phyloP scores from a whole-genome alignment of 1,140 invertebrate genomes.

The Oncopeltus fasciatus region DNA sequence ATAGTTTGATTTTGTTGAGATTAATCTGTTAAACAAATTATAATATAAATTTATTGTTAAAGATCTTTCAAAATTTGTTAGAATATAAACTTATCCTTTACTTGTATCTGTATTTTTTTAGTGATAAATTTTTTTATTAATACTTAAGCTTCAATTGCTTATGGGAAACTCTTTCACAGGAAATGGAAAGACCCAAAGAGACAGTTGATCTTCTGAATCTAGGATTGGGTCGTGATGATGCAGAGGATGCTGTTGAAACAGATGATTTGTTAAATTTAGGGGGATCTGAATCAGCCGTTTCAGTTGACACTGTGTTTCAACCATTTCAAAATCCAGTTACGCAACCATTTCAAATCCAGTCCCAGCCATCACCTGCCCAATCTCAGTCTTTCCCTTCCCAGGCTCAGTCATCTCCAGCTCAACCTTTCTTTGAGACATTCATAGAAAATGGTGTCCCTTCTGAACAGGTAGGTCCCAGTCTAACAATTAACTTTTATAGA shows the following conservation, averaged over 20 bases:
- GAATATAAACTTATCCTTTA: too few relatives aligned
- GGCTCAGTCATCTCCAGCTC: neutral
- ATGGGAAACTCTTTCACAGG: too few relatives aligned
- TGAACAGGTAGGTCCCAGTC: neutral
- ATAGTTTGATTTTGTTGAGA: too few relatives aligned
- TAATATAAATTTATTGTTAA: too few relatives aligned
- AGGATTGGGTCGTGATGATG: neutral
- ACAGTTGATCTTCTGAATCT: neutral
- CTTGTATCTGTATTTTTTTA: too few relatives aligned
- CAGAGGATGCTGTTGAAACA: neutral
- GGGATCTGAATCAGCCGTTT: neutral
- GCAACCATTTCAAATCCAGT: too few relatives aligned
- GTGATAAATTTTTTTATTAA: too few relatives aligned
- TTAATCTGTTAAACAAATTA: too few relatives aligned
- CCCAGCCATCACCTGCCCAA: neutral
- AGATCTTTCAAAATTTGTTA: too few relatives aligned
- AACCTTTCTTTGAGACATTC: neutral
- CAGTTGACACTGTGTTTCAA: neutral
- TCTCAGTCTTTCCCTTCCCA: neutral
- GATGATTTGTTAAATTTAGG: conserved; percentile 18
- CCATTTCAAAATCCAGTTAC: too few relatives aligned
- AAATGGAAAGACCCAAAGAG: neutral
- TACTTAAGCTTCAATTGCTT: too few relatives aligned
- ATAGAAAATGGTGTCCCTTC: neutral
- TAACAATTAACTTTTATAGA: too few relatives aligned